Evolutionary conservation across 2,797 vertebrate species (phyloP), one percentile per base, ranked within the genome.

Genomic region (Halcyon chelicuti): DNA sequence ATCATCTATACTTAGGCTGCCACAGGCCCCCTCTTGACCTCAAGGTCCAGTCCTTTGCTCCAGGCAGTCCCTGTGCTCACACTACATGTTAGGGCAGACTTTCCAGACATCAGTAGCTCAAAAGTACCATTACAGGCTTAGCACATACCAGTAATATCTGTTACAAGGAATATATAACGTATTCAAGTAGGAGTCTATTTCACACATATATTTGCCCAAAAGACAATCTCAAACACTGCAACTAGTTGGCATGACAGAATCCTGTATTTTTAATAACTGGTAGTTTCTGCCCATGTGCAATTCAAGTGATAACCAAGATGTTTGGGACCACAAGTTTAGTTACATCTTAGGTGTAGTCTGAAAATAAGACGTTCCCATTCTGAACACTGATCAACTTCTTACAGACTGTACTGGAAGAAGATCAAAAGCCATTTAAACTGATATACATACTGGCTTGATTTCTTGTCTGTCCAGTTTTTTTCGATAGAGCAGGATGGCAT

Each of bases 391-490:
- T 61, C 51, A n/a, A 23, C 20, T 77, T 75, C 46, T 91, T 72
- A 79, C 3, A 25, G 22, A 54, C 21, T 46, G 37, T 44, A 60
- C 42, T 78, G 21, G n/a, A 79, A 86, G 35, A 61, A 39, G 39
- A 78, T 19, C 26, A 72, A 54, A 78, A 92, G 39, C 26, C 63
- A 71, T 31, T 84, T 65, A 29, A 94, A 58, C 20, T 52, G 37
- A 66, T 87, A 20, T n/a, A 98, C 99, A 76, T 97, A 99, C 99
- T 35, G 99, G 99, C 91, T 99, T 99, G 95, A 99, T 98, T 96
- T 99, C 99, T 58, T 99, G 99, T 80, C 99, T 97, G 98, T 99
- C 99, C 94, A 99, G 98, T 95, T 98, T 99, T 83, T 99, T 99
- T 75, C 99, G 98, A 96, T 99, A 99, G 18, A 99, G 97, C 97